phyloP scores from a whole-genome alignment of 2,113 vertebrate species.

The Pholis gunnellus region DNA sequence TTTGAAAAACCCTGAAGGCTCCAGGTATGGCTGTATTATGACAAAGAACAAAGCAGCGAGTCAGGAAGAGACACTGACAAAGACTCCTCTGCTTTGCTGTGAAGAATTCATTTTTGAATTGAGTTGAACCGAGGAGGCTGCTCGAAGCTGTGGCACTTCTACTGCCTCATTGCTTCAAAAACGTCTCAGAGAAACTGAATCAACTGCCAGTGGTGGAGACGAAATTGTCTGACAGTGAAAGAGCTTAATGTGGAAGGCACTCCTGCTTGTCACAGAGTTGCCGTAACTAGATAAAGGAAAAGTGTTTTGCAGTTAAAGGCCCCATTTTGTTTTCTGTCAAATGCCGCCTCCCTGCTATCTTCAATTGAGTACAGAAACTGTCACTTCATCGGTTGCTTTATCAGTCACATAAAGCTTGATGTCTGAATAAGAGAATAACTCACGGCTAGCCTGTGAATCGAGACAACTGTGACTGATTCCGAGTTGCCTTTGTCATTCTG shows the following conservation, averaged over 20 bases:
- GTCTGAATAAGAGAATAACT: slow-evolving; percentile 51
- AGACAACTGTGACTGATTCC: slow-evolving; percentile 49
- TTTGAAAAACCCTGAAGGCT: slow-evolving; percentile 52
- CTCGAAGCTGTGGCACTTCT: slow-evolving; percentile 14
- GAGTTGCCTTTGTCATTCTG: slow-evolving; percentile 36
- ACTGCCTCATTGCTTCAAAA: slow-evolving; percentile 28
- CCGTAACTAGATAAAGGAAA: slow-evolving; percentile 36
- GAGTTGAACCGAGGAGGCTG: slow-evolving; percentile 29
- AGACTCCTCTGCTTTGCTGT: slow-evolving; percentile 32
- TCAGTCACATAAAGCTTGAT: slow-evolving; percentile 51
- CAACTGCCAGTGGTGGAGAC: slow-evolving; percentile 37
- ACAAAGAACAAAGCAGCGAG: slow-evolving; percentile 54
- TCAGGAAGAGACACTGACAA: slow-evolving; percentile 42
- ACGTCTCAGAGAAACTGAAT: slow-evolving; percentile 32
- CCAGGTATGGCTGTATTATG: slow-evolving; percentile 47
- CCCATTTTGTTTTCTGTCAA: slow-evolving; percentile 54
- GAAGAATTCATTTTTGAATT: slow-evolving; percentile 28
- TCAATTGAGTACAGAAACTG: slow-evolving; percentile 36
- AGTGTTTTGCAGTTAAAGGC: slow-evolving; percentile 27
- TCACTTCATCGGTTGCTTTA: slow-evolving; percentile 25
- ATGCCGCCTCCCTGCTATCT: slow-evolving; percentile 21
- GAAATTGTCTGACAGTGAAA: slow-evolving; percentile 48
- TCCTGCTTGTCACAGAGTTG: slow-evolving; percentile 38
- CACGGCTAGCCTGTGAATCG: slow-evolving; percentile 37
- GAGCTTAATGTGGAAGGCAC: slow-evolving; percentile 26